Conservation (phyloP, 2,888 invertebrate species). For the Rhagonycha fulva region DNA sequence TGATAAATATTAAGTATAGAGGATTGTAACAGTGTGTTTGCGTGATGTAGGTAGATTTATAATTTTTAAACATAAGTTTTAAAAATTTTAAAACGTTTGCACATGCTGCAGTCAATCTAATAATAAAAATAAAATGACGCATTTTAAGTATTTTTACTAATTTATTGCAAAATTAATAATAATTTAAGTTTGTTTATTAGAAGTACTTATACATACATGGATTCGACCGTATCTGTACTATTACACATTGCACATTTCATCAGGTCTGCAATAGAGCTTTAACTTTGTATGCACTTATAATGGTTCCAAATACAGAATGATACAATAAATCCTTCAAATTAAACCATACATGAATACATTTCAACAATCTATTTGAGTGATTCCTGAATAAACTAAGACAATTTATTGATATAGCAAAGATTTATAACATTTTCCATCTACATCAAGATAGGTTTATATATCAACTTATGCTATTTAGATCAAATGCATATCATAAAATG, state of each 20-base stretch:
- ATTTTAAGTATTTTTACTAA: not conserved
- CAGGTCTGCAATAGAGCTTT: not conserved
- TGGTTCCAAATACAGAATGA: not conserved
- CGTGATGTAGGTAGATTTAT: not conserved
- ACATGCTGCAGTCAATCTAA: not conserved
- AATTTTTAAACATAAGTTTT: not conserved
- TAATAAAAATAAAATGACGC: not conserved
- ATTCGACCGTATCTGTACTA: not conserved
- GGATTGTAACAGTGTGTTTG: not conserved
- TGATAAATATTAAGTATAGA: not conserved
- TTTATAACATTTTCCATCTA: slow-evolving; percentile 14
- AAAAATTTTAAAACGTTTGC: not conserved
- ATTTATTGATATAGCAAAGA: slow-evolving; percentile 3
- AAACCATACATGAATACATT: slow-evolving; percentile 8
- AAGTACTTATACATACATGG: not conserved
- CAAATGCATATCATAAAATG: not conserved
- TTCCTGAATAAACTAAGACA: not conserved
- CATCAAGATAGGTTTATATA: slow-evolving; percentile 1
- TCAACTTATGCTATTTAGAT: not conserved
- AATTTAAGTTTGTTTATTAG: not conserved
- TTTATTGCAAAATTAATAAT: not conserved
- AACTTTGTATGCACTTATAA: not conserved
- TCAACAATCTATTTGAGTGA: slow-evolving; percentile 8
- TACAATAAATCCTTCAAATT: slow-evolving; percentile 22
- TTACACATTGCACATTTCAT: not conserved